Base-by-base conservation (phyloP, 2,797 vertebrate species). In the Semaprochilodus insignis region DNA sequence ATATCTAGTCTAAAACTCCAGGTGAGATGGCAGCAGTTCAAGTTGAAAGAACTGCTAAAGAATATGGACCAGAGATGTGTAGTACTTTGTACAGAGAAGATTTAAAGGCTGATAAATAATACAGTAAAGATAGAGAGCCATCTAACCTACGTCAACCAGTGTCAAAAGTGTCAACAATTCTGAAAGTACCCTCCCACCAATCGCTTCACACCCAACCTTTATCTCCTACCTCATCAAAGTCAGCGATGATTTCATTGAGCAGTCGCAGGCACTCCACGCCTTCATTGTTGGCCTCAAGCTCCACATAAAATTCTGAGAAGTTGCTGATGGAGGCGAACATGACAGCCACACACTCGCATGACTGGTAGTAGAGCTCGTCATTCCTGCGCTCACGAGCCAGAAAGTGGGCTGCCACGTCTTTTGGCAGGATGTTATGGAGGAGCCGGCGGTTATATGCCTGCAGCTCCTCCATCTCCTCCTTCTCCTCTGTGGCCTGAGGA, bases 251-350 rank as follows among this genome's bases (percentile, higher is more conserved):
- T 92, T 99, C 97, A 8, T 99, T 99, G 91, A 98, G 97, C 86
- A 99, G 94, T 60, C 97, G 89, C 71, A 99, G 94, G 79, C 97
- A 99, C 92, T 98, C 97, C 51, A 99, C 97, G 0, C 97, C 97
- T 89, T 98, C 97, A 0, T 99, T 98, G 94, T 99, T 99, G 88
- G 97, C 97, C 94, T 99, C 97, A 82, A 98, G 92, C 93, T 99
- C 97, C 85, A 99, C 96, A 1, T 99, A 98, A 93, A 99, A 98
- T 92, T 98, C 97, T 0, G 97, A 98, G 92, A 99, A 99, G 88
- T 98, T 99, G 94, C 97, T 97, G 88, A 99, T 99, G 89, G 97
- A 99, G 91, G 97, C 97, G 0, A 98, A 98, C 97, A 98, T 98
- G 91, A 99, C 97, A 0, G 97, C 97, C 89, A 98, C 97, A 0